Conservation (phyloP, 2,888 invertebrate genomes). For the Scelioninae gen. 1 region DNA sequence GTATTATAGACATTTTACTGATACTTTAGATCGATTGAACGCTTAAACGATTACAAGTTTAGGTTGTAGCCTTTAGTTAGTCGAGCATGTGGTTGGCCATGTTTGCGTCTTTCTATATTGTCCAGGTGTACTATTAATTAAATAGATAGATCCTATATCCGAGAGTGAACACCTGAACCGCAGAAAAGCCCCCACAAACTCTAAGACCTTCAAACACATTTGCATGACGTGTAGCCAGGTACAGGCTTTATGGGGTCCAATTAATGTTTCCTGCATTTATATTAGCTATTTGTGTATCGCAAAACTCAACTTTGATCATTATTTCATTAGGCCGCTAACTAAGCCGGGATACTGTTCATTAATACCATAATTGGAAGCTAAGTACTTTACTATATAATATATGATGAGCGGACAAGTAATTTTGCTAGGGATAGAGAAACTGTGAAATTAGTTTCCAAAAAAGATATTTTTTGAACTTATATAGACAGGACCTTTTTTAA, state of each 20-base stretch:
- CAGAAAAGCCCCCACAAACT: conserved; percentile 54
- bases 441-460: not conserved
- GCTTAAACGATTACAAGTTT: conserved; percentile 32
- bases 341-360: conserved; percentile 18
- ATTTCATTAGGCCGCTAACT: conserved; percentile 36
- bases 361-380: conserved; percentile 35
- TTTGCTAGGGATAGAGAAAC: not conserved
- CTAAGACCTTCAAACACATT: conserved; percentile 39
- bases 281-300: conserved; percentile 36
- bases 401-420: not conserved
- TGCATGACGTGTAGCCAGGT: conserved; percentile 47
- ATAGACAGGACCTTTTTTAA: no score
- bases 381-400: conserved; percentile 13
- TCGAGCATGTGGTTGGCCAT: conserved; percentile 50
- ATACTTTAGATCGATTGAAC: conserved; percentile 31
- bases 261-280: conserved; percentile 49
- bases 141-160: conserved; percentile 53
- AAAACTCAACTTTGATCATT: conserved; percentile 40
- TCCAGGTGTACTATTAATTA: conserved; percentile 57
- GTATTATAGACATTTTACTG: conserved; percentile 8
- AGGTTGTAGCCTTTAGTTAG: conserved; percentile 23
- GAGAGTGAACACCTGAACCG: conserved; percentile 60
- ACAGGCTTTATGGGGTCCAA: conserved; percentile 42
- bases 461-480: no score
- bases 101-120: conserved; percentile 46